Percentiles rank a stretch among this genome's conserved stretches.
Conservation (phyloP, 1,140 invertebrate species). For the Mactra quadrangularis region DNA sequence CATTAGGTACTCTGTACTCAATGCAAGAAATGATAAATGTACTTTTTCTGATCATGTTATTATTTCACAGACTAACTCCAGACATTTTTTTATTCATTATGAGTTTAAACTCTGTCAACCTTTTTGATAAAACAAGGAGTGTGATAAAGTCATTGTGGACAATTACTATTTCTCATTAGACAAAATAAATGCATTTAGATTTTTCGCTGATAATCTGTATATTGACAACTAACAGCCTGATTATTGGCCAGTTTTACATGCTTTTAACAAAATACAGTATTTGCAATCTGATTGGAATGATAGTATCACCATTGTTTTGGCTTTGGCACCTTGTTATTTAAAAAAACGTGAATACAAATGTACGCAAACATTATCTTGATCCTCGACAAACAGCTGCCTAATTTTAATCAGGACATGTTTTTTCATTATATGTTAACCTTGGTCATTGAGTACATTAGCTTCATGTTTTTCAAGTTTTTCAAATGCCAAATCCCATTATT, state of each 20-base stretch:
- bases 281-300: slow-evolving; percentile 1
- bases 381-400: too few relatives aligned
- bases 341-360: too few relatives aligned
- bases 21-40: too few relatives aligned
- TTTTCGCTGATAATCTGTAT: slow-evolving; percentile 18
- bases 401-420: neutral
- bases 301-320: too few relatives aligned
- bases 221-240: neutral
- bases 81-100: neutral
- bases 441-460: neutral
- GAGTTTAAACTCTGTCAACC: slow-evolving; percentile 14
- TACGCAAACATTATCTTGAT: too few relatives aligned
- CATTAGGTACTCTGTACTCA: too few relatives aligned
- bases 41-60: too few relatives aligned
- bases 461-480: too few relatives aligned
- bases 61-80: too few relatives aligned
- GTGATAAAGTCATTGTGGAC: slow-evolving; percentile 30
- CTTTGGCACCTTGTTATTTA: too few relatives aligned
- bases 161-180: slow-evolving; percentile 47
- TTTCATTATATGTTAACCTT: neutral
- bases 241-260: slow-evolving; percentile 39
- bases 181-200: slow-evolving; percentile 60
- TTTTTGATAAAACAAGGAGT: neutral
- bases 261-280: slow-evolving; percentile 6
- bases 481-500: neutral